These are phyloP conservation scores for Microcebus murinus DNA, from an alignment of 2,113 vertebrate genomes.

Conservation along the genomic window DNA sequence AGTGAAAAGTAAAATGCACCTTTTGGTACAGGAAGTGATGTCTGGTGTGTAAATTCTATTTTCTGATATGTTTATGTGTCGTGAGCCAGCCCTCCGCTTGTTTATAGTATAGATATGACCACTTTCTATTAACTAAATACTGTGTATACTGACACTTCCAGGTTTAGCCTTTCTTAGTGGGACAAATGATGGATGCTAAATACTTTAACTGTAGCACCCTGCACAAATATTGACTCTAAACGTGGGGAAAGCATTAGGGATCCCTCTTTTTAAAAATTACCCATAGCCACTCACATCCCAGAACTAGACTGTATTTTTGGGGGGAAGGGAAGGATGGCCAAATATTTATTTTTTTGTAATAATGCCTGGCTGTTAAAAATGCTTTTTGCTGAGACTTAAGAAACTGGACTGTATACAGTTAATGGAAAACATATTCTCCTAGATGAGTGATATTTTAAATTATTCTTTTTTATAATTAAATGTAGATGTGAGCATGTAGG, in stretches of 20 bases:
- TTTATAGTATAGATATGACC: not conserved
- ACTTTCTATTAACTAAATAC: not conserved
- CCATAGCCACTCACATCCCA: not conserved
- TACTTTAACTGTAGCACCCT: not conserved
- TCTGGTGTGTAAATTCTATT: not conserved
- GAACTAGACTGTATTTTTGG: not conserved
- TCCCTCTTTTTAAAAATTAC: not conserved
- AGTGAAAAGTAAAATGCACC: not conserved
- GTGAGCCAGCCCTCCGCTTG: not conserved
- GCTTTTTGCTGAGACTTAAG: constrained; percentile 48
- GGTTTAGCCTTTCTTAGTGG: not conserved
- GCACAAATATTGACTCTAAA: not conserved
- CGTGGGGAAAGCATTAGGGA: not conserved
- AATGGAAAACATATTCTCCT: constrained; percentile 24
- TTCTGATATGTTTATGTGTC: not conserved
- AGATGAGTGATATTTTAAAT: constrained; percentile 17
- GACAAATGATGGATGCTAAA: not conserved
- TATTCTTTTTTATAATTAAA: constrained; percentile 39
- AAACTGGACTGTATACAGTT: constrained; percentile 8
- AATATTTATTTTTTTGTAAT: not conserved
- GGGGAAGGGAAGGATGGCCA: not conserved
- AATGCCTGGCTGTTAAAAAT: constrained; percentile 5
- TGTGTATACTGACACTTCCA: not conserved
- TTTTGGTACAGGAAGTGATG: constrained; percentile 33
- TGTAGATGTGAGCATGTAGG: not conserved